Evolutionary conservation across 2,888 invertebrate species (phyloP), one percentile per base, ranked within the genome.

Genomic region (Nesidiocoris tenuis): DNA sequence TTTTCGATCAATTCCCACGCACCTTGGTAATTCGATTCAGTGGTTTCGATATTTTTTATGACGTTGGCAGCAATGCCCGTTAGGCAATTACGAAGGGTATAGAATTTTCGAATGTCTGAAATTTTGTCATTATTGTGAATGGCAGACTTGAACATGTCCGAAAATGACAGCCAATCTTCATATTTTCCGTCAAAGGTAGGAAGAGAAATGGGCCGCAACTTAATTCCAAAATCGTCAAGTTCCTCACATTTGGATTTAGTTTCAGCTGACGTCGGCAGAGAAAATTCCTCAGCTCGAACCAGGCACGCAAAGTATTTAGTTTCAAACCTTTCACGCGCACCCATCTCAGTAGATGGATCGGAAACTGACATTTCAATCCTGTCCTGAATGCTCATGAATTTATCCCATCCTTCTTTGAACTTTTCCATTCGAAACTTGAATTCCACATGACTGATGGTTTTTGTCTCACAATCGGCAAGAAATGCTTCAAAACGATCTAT

Each of bases 131-230:
- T 67, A 9, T 67, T 7, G 18, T 67, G 67, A 16, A 67, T 21
- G 18, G 39, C 18, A 9, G 67, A 55, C 7, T 39, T 57, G n/a
- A 55, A 39, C 18, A 55, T 17, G 21, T 67, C 67, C 12, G 24
- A 17, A 17, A 39, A 67, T 9, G 39, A 9, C 16, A 67, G 17
- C 67, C 67, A 61, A 9, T 23, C 54, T 56, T 54, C 39, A 18
- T 67, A 67, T 12, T 54, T 39, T 21, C 67, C 67, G n/a, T 17
- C 18, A 54, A 67, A 67, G 25, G 9, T 54, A 17, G 67, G 67
- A 55, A 67, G 24, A 17, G 54, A 9, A 16, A 67, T 57, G 16
- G 24, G 12, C 12, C n/a, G 67, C 7, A 67, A 55, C 21, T 67
- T 67, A 1, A 67, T 22, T 16, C 18, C 39, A 54, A 56, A 1